Evolutionary conservation across 2,888 invertebrate species (phyloP).

Genomic region (Mimachlamys varia): DNA sequence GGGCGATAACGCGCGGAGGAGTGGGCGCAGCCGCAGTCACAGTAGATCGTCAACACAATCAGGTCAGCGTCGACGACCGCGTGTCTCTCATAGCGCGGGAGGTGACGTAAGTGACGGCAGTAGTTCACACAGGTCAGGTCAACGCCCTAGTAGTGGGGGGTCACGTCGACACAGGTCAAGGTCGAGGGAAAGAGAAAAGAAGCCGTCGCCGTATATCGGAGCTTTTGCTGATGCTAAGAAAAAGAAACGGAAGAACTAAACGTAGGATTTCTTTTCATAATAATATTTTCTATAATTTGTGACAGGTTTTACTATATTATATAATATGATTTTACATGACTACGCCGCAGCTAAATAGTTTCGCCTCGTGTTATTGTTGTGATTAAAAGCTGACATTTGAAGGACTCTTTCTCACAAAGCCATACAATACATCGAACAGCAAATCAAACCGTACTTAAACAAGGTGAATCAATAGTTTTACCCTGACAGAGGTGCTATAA

Average conservation of each 20-base stretch:
- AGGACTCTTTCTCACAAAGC: neutral
- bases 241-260: conserved; percentile 6
- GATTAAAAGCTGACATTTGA: neutral
- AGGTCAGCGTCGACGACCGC: neutral
- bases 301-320: neutral
- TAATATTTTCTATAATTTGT: neutral
- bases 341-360: neutral
- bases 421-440: neutral
- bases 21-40: conserved; percentile 10
- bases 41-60: conserved; percentile 1
- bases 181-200: neutral
- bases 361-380: neutral
- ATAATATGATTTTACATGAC: neutral
- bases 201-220: neutral
- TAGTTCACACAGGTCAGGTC: neutral
- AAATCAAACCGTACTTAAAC: neutral
- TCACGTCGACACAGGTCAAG: neutral
- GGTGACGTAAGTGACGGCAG: neutral
- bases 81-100: neutral
- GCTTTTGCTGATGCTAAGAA: neutral
- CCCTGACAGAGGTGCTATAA: too few relatives aligned
- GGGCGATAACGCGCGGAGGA: neutral
- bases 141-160: neutral
- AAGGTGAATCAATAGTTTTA: too few relatives aligned
- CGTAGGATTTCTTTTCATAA: neutral